phyloP scores from a whole-genome alignment of 2,797 vertebrate genomes.

The Malurus leucopterus region DNA sequence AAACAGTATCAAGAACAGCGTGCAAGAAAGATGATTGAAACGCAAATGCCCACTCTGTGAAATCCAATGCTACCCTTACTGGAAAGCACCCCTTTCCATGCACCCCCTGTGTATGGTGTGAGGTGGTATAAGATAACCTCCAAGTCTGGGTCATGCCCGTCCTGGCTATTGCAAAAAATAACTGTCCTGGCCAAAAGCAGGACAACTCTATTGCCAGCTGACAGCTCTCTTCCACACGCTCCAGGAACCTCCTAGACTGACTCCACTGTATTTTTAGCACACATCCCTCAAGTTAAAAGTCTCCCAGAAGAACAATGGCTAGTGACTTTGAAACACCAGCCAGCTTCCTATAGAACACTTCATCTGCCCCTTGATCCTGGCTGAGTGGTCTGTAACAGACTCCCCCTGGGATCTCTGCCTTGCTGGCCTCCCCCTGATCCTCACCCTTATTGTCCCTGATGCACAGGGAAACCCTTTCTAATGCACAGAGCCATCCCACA shows the following conservation, averaged over 20 bases:
- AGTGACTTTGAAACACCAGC: neutral
- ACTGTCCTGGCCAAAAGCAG: neutral
- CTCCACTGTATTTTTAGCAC: neutral
- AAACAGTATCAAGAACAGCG: neutral
- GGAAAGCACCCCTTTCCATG: too few relatives aligned
- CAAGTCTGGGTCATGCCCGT: neutral
- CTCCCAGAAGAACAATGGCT: neutral
- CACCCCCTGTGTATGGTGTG: too few relatives aligned
- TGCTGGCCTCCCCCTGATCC: rapidly evolving
- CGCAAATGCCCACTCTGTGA: rapidly evolving
- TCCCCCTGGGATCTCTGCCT: neutral
- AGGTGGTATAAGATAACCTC: too few relatives aligned
- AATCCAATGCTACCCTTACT: neutral
- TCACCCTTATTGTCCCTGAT: neutral
- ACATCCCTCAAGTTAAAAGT: neutral
- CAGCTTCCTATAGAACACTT: neutral
- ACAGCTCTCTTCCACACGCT: neutral
- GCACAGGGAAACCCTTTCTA: rapidly evolving
- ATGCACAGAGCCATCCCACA: neutral
- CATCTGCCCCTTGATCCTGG: neutral
- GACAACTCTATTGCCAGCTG: neutral
- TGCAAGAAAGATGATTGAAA: too few relatives aligned
- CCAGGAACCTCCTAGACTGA: neutral
- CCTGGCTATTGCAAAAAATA: neutral
- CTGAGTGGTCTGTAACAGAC: neutral